A percentile compares a stretch with the other conserved stretches of the same genome.
Conservation (phyloP, 1,140 invertebrate genomes). For the Probaryconus sp. region DNA sequence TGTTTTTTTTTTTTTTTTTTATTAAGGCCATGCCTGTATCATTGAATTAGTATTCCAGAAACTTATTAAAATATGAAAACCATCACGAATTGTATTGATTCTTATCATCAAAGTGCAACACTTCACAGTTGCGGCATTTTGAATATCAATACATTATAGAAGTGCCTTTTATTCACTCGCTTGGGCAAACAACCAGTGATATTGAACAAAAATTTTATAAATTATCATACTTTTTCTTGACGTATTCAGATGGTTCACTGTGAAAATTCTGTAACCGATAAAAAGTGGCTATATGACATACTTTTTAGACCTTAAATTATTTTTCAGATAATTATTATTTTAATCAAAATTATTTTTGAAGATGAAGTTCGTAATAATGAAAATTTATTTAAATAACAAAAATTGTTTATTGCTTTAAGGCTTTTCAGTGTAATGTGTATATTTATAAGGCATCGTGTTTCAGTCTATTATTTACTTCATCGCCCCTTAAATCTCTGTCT, state of each 20-base stretch:
- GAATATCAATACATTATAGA: constrained; percentile 44
- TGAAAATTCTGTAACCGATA: constrained; percentile 36
- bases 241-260: constrained; percentile 43
- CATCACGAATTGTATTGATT: constrained; percentile 34
- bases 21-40: constrained; percentile 47
- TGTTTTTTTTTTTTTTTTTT: constrained; percentile 4
- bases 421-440: too few relatives aligned
- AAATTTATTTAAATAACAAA: too few relatives aligned
- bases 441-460: constrained; percentile 14
- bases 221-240: constrained; percentile 52
- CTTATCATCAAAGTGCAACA: constrained; percentile 54
- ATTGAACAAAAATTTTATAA: constrained; percentile 47
- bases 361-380: too few relatives aligned
- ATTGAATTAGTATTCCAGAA: constrained; percentile 33
- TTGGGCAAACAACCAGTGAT: constrained; percentile 51
- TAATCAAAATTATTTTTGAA: too few relatives aligned
- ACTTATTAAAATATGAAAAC: constrained; percentile 56
- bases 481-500: constrained; percentile 15
- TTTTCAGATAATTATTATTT: too few relatives aligned
- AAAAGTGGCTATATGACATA: constrained; percentile 32
- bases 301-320: constrained; percentile 16
- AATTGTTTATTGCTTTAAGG: too few relatives aligned
- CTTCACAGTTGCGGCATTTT: constrained; percentile 48
- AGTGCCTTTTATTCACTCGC: constrained; percentile 40
- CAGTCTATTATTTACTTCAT: constrained; percentile 18